Evolutionary conservation across 2,797 vertebrate genomes (phyloP).

Genomic region (Adelosebastes latens): DNA sequence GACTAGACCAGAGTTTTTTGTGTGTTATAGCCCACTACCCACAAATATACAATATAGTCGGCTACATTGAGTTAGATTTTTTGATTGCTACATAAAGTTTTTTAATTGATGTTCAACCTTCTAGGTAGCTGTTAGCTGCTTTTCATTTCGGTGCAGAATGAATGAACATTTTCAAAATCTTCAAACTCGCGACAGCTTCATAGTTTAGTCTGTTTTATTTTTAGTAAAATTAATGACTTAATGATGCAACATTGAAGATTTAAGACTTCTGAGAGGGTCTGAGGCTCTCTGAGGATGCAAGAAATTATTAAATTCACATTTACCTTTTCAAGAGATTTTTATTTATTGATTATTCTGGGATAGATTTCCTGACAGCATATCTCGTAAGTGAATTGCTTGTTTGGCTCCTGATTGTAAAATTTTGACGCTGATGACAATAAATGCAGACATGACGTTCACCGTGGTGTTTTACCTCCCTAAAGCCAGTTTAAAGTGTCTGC

Average conservation of each 20-base stretch:
- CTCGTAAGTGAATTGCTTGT: neutral
- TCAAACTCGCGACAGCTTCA: neutral
- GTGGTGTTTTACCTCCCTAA: neutral
- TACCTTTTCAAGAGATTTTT: neutral
- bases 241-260: neutral
- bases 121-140: neutral
- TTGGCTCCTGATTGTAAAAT: neutral
- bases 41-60: neutral
- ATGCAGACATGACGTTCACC: neutral
- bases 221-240: neutral
- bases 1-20: neutral
- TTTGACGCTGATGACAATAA: rapidly evolving
- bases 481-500: neutral
- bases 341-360: neutral
- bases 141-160: neutral
- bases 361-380: neutral
- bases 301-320: neutral
- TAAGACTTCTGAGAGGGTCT: neutral
- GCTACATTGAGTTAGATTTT: neutral
- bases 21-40: neutral
- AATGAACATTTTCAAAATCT: neutral
- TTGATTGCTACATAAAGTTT: neutral
- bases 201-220: neutral
- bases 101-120: neutral
- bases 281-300: neutral